Conservation (phyloP, 2,888 invertebrate genomes). For the Mantis religiosa region DNA sequence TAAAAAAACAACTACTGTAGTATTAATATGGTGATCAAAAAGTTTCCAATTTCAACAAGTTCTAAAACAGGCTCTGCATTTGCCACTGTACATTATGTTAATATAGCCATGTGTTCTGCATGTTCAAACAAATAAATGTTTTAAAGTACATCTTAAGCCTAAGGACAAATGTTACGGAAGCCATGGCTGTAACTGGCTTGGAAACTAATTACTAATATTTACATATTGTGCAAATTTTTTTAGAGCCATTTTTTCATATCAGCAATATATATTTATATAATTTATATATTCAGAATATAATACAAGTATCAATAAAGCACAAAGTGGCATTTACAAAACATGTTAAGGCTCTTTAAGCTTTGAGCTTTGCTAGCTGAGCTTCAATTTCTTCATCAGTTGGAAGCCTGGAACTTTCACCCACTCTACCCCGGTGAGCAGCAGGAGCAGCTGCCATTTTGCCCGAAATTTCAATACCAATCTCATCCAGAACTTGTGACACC, state of each 20-base stretch:
- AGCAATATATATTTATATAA: not conserved
- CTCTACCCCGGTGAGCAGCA: constrained; percentile 14
- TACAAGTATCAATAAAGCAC: not conserved
- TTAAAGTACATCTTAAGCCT: no score
- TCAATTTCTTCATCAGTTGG: constrained; percentile 67
- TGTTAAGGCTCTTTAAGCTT: not conserved
- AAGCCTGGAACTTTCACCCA: constrained; percentile 37
- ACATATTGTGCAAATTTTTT: not conserved
- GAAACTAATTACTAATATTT: not conserved
- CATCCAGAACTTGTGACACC: constrained; percentile 88
- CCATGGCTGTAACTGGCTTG: no score
- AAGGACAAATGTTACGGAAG: no score
- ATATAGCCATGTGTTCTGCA: no score
- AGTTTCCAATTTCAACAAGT: not conserved
- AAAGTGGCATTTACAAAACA: not conserved
- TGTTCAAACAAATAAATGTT: no score
- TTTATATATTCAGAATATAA: not conserved
- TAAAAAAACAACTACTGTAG: not conserved
- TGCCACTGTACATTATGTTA: no score
- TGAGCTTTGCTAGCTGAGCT: constrained; percentile 63
- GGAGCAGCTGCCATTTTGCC: constrained; percentile 60
- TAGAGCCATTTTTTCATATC: not conserved
- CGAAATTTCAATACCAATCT: constrained; percentile 92
- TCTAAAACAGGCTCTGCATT: not conserved
- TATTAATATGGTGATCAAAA: no score